Evolutionary conservation across 2,797 vertebrate genomes (phyloP).

Genomic region (Leucoraja ocellata): DNA sequence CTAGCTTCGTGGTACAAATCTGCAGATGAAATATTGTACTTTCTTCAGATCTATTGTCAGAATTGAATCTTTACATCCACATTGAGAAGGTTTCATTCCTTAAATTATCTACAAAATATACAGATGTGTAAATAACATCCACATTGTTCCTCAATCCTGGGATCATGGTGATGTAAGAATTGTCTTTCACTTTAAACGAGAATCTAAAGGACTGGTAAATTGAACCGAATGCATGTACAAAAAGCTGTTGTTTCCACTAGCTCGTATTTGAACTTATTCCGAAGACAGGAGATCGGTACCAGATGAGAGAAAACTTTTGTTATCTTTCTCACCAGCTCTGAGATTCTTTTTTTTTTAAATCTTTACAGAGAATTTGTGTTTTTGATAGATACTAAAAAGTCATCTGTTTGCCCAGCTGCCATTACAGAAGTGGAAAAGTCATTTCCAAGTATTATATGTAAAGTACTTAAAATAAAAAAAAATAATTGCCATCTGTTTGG

Average conservation of each 20-base stretch:
- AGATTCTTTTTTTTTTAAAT: not conserved
- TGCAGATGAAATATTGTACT: not conserved
- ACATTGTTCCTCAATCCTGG: not conserved
- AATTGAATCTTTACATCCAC: not conserved
- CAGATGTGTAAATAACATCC: not conserved
- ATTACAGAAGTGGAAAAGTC: not conserved
- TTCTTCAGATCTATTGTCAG: not conserved
- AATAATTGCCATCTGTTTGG: not conserved
- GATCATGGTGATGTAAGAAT: not conserved
- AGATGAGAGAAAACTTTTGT: not conserved
- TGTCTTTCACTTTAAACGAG: conserved; percentile 18
- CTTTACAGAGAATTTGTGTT: conserved; percentile 4
- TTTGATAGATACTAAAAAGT: not conserved
- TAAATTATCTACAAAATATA: not conserved
- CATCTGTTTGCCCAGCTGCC: not conserved
- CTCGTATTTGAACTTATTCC: not conserved
- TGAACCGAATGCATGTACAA: not conserved
- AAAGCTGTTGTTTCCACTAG: not conserved
- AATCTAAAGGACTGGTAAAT: not conserved
- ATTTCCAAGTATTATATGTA: not conserved
- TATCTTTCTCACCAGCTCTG: not conserved
- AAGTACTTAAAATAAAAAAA: not conserved
- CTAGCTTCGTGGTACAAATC: not conserved
- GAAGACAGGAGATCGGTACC: not conserved
- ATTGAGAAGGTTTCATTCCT: not conserved